Percentiles rank a stretch among this genome's conserved stretches.
These are phyloP conservation scores for Hyperopisus bebe DNA, from an alignment of 2,113 vertebrate genomes.

Conservation along the genomic window DNA sequence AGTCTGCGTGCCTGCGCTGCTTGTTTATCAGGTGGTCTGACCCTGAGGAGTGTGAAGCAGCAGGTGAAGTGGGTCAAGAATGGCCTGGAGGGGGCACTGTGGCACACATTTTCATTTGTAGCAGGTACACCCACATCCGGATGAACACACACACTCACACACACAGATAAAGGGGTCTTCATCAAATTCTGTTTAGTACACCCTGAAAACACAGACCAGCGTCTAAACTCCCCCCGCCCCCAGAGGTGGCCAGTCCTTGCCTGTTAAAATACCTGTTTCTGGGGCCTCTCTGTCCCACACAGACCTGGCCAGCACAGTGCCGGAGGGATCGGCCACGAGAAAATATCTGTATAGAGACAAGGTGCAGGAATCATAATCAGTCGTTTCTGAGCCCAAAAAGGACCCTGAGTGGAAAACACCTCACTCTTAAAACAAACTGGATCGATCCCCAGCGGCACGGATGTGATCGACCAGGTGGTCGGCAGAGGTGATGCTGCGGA, in stretches of 20 bases:
- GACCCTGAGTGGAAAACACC: background rate
- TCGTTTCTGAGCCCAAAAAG: background rate
- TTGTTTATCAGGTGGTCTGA: background rate
- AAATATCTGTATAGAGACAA: background rate
- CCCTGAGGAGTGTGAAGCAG: background rate
- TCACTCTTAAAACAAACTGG: background rate
- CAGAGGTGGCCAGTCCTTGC: background rate
- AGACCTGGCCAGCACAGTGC: background rate
- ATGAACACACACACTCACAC: background rate
- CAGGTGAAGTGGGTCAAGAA: background rate
- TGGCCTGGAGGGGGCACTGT: background rate
- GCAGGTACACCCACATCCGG: background rate
- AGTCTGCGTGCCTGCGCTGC: background rate
- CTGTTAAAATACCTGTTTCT: conserved; percentile 5
- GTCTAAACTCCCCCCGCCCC: background rate
- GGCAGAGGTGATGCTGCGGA: background rate
- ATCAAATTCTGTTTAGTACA: conserved; percentile 32
- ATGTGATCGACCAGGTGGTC: background rate
- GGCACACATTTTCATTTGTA: background rate
- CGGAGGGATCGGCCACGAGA: background rate
- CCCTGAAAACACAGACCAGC: conserved; percentile 25
- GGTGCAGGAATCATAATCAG: background rate
- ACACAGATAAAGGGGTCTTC: background rate
- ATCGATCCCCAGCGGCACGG: background rate
- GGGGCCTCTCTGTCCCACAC: conserved; percentile 2